Base-by-base conservation (phyloP, 2,113 vertebrate genomes). In the Otus sunia region DNA sequence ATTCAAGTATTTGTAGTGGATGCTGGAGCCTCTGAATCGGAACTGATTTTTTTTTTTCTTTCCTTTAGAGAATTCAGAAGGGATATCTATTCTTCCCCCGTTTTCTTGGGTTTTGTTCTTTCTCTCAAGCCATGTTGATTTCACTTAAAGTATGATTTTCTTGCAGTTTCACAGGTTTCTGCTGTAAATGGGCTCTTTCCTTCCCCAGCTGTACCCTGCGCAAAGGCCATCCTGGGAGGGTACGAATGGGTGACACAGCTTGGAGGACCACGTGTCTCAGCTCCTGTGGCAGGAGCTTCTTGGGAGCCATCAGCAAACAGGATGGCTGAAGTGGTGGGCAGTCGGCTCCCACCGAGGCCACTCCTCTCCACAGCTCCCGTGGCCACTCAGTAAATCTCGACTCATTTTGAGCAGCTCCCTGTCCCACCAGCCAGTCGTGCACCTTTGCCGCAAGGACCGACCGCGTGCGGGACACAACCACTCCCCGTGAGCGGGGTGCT, bases 381-480 rank as follows among this genome's bases (percentile, higher is more conserved):
- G 39, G 26, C 50, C 41, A 29, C 56, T 52, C 32, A 9, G 43
- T 36, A 29, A n/a, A 73, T 23, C 56, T 63, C 19, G 9, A 29
- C 52, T 71, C 12, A 8, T 17, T 47, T 29, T 29, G 43, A 22
- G 23, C 66, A 29, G 10, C n/a, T n/a, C 32, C 36, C 27, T 45
- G 19, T 26, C 36, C 62, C 13, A 12, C 11, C 10, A 7, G 29
- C 37, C 11, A 2, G 4, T 32, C 0, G 0, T 5, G 34, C 30
- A 15, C 8, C 23, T 67, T 26, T 63, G 50, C 81, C 7, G 1
- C 56, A 43, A 39, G 81, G 78, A 39, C 2, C 17, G 47, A 26
- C 26, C 0, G 1, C 0, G 1, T 0, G 1, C 34, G 27, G 55
- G 74, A 58, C 36, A 4, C 1, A 7, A 36, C 18, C 34, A 37